These are phyloP conservation scores for Marcusenius ussheri DNA, from an alignment of 2,113 vertebrate genomes.

Conservation along the genomic window DNA sequence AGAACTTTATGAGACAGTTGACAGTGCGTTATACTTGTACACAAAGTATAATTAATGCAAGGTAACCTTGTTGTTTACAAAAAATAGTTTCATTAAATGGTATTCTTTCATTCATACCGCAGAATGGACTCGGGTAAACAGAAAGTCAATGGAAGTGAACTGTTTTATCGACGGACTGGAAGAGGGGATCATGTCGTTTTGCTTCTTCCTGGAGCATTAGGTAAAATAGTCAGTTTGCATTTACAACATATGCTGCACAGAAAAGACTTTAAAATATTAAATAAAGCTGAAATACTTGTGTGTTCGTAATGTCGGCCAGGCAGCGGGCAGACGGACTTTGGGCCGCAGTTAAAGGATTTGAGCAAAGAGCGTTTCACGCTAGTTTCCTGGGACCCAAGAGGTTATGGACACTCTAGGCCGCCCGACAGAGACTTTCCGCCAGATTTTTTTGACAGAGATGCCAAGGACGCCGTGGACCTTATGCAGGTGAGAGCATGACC, in stretches of 20 bases:
- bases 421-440: slow-evolving; percentile 76
- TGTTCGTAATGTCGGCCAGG: slow-evolving; percentile 53
- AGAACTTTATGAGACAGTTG: neutral
- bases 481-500: slow-evolving; percentile 70
- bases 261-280: neutral
- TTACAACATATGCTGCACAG: neutral
- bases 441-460: slow-evolving; percentile 83
- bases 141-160: slow-evolving; percentile 72
- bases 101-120: slow-evolving; percentile 45
- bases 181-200: slow-evolving; percentile 70
- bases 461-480: slow-evolving; percentile 78
- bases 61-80: neutral
- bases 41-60: neutral
- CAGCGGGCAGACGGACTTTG: slow-evolving; percentile 74
- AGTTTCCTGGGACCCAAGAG: slow-evolving; percentile 81
- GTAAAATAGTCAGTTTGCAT: slow-evolving; percentile 43
- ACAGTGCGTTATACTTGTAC: neutral
- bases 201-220: slow-evolving; percentile 81
- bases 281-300: neutral
- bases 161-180: slow-evolving; percentile 75
- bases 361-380: slow-evolving; percentile 72
- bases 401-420: slow-evolving; percentile 81
- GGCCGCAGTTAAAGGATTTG: slow-evolving; percentile 73
- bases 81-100: neutral
- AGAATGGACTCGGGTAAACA: slow-evolving; percentile 60